These are phyloP conservation scores for Phrixothrix hirtus DNA, from an alignment of 2,888 invertebrate genomes.

Conservation along the genomic window DNA sequence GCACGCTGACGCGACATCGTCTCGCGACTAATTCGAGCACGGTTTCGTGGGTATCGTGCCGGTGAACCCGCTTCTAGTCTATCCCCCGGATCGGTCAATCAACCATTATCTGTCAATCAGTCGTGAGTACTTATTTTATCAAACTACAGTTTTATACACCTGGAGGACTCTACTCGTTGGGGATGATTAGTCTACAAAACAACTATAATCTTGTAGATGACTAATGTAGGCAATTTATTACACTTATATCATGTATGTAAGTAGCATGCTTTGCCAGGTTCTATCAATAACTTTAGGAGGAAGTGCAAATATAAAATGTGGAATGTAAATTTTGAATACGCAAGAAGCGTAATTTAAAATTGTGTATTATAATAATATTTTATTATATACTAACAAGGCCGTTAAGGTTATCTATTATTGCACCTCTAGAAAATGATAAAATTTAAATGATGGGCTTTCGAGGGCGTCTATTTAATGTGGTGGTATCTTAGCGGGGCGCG, in stretches of 20 bases:
- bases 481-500: conserved; percentile 3
- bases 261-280: conserved; percentile 12
- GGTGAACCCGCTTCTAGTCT: conserved; percentile 32
- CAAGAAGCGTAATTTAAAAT: no score
- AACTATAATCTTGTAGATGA: no score
- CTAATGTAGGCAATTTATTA: neutral
- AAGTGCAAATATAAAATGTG: conserved; percentile 18
- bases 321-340: conserved; percentile 13
- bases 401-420: no score
- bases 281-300: conserved; percentile 25
- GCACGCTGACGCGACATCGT: conserved; percentile 35
- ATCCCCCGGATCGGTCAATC: conserved; percentile 31
- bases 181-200: no score
- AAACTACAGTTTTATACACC: neutral
- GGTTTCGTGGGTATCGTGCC: conserved; percentile 37
- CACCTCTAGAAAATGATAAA: no score
- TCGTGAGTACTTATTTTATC: neutral
- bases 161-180: neutral
- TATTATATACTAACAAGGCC: no score
- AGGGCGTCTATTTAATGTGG: neutral
- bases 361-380: no score
- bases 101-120: conserved; percentile 17
- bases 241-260: conserved; percentile 3
- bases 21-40: conserved; percentile 38
- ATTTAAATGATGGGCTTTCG: no score